Evolutionary conservation across 1,140 invertebrate species (phyloP).

Genomic region (Temnothorax nylanderi): DNA sequence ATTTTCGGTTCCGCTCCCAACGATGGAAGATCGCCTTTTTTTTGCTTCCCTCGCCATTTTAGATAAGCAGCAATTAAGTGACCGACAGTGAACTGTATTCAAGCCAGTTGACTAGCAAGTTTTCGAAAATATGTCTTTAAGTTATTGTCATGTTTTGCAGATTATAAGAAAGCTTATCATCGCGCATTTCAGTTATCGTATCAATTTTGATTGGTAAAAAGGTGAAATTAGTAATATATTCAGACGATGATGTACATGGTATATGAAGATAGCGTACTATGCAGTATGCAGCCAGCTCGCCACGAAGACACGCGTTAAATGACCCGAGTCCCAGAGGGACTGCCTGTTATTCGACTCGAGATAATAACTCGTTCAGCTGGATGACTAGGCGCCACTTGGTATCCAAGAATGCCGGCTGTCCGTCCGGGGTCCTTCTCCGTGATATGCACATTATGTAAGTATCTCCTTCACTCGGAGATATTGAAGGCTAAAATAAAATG

Average conservation of each 20-base stretch:
- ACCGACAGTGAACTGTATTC: neutral
- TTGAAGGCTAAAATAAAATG: slow-evolving; percentile 23
- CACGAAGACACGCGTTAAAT: slow-evolving; percentile 51
- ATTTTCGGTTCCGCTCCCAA: slow-evolving; percentile 12
- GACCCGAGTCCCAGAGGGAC: slow-evolving; percentile 62
- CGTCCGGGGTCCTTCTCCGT: slow-evolving; percentile 40
- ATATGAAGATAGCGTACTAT: slow-evolving; percentile 11
- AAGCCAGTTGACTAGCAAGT: neutral
- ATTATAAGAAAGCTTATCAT: neutral
- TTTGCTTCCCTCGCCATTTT: slow-evolving; percentile 7
- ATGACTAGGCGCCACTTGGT: slow-evolving; percentile 79
- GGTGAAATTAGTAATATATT: neutral
- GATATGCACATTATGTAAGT: slow-evolving; percentile 48
- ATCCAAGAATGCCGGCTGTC: slow-evolving; percentile 78
- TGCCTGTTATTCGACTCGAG: slow-evolving; percentile 77
- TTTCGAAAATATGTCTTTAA: neutral
- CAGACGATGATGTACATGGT: neutral
- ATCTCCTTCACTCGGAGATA: slow-evolving; percentile 17
- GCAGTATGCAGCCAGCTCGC: neutral
- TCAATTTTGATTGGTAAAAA: neutral
- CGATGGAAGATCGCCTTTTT: slow-evolving; percentile 2
- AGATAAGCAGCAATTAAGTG: slow-evolving; percentile 10
- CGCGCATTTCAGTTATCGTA: neutral
- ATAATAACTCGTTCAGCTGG: slow-evolving; percentile 79
- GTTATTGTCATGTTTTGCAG: neutral